A percentile compares a stretch with the other conserved stretches of the same genome.
These are phyloP conservation scores for Notolabrus celidotus DNA, from an alignment of 2,797 vertebrate genomes.

Conservation along the genomic window DNA sequence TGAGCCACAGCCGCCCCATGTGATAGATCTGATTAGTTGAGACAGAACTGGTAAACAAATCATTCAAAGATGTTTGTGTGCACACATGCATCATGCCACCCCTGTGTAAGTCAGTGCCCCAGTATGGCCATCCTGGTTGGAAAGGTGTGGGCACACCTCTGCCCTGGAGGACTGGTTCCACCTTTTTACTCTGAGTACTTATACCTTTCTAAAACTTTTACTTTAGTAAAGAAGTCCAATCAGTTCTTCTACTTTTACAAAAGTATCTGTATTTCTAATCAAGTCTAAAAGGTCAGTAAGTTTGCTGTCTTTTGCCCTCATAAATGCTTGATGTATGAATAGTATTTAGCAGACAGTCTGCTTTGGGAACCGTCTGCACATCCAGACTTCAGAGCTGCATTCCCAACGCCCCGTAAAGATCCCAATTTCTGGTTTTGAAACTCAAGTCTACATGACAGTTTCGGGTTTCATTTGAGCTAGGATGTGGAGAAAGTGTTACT, in stretches of 20 bases:
- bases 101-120: no score
- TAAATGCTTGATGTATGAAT: slow-evolving; percentile 36
- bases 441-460: slow-evolving; percentile 48
- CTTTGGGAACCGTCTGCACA: slow-evolving; percentile 45
- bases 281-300: not conserved
- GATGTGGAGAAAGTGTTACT: slow-evolving; percentile 65
- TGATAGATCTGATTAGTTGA: no score
- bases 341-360: slow-evolving; percentile 27
- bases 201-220: not conserved
- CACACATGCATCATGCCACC: no score
- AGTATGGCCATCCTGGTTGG: no score
- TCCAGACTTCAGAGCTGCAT: slow-evolving; percentile 45
- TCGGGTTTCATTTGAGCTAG: slow-evolving; percentile 42
- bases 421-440: slow-evolving; percentile 52
- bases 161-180: no score
- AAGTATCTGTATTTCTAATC: not conserved
- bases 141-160: no score
- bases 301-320: not conserved
- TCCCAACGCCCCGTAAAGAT: slow-evolving; percentile 30
- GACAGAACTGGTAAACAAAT: no score
- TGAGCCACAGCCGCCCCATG: no score
- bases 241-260: not conserved
- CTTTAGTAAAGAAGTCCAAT: not conserved
- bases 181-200: no score
- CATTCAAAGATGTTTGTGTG: no score